phyloP scores from a whole-genome alignment of 2,113 vertebrate genomes.

The Lonchura striata region DNA sequence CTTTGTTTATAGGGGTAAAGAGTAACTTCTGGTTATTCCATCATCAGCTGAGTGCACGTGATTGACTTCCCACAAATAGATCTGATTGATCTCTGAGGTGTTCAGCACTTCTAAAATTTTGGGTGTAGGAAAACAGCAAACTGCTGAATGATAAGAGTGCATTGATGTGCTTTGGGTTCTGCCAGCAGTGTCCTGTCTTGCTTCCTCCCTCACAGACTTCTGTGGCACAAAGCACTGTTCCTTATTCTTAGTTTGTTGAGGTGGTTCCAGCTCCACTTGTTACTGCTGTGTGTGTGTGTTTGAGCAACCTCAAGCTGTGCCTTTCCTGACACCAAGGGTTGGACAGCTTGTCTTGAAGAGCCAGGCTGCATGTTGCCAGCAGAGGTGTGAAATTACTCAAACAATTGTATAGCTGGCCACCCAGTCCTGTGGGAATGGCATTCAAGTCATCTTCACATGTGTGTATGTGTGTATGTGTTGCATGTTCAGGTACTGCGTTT shows the following conservation, averaged over 20 bases:
- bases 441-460: background rate
- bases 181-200: background rate
- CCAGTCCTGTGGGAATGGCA: background rate
- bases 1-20: constrained; percentile 4
- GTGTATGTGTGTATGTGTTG: rapidly evolving
- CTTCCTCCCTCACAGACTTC: background rate
- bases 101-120: background rate
- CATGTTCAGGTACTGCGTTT: background rate
- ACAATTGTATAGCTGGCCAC: background rate
- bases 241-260: background rate
- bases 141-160: background rate
- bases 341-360: background rate
- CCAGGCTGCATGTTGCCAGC: background rate
- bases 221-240: background rate
- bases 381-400: background rate
- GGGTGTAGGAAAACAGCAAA: background rate
- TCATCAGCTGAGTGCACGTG: background rate
- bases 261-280: background rate
- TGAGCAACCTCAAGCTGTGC: background rate
- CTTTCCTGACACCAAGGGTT: rapidly evolving
- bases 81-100: background rate
- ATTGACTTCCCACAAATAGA: background rate
- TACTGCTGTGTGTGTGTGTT: background rate
- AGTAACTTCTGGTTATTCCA: background rate
- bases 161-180: background rate